Percentiles rank a stretch among this genome's conserved stretches.
phyloP scores from a whole-genome alignment of 2,888 invertebrate genomes.

The Hyalella azteca region DNA sequence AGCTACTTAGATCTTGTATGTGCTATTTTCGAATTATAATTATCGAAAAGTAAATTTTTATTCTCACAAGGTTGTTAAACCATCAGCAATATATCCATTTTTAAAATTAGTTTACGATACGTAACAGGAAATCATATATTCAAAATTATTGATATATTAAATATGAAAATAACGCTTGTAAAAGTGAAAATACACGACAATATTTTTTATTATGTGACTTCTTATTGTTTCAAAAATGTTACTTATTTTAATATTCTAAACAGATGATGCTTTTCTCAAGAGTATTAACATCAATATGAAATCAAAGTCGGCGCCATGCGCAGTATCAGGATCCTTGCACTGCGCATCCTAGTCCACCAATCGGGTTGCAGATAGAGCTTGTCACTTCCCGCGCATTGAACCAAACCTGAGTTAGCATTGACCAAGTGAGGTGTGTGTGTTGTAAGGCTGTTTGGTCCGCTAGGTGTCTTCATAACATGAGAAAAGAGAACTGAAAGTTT shows the following conservation, averaged over 20 bases:
- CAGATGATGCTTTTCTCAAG: slow-evolving; percentile 18
- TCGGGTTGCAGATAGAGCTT: neutral
- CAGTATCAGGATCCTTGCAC: neutral
- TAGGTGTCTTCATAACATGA: neutral
- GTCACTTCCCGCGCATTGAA: slow-evolving; percentile 19
- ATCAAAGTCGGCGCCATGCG: slow-evolving; percentile 10
- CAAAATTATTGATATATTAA: neutral
- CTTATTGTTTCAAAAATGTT: neutral
- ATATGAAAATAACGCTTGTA: too few relatives aligned
- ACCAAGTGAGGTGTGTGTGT: slow-evolving; percentile 11
- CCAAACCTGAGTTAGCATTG: neutral
- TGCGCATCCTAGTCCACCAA: slow-evolving; percentile 8
- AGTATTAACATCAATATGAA: neutral
- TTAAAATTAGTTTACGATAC: neutral
- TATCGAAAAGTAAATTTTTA: too few relatives aligned
- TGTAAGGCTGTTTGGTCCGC: too few relatives aligned
- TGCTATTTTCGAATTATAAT: too few relatives aligned
- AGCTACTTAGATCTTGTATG: too few relatives aligned
- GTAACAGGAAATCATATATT: neutral
- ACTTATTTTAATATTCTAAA: neutral
- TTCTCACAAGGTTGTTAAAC: too few relatives aligned
- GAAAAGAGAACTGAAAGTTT: too few relatives aligned
- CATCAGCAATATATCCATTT: neutral
- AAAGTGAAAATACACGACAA: neutral
- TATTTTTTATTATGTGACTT: neutral